A percentile compares a stretch with the other conserved stretches of the same genome.
Evolutionary conservation across 2,888 invertebrate species (phyloP).

Genomic region (Morinoia aosen): DNA sequence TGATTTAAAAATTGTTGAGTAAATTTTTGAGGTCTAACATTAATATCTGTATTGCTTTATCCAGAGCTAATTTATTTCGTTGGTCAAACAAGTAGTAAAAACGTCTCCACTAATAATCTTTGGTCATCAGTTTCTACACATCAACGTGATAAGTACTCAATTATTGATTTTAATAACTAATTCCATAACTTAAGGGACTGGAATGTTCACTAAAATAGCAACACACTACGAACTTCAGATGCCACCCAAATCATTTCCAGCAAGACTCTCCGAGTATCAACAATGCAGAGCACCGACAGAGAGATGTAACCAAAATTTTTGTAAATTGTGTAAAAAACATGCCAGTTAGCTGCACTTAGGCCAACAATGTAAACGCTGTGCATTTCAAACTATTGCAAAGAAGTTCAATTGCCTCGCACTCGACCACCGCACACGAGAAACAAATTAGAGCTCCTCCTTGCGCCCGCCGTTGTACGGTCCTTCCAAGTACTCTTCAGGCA

Average conservation of each 20-base stretch:
- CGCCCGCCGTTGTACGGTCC: conserved; percentile 65
- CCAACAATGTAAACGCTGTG: background rate
- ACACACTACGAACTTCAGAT: background rate
- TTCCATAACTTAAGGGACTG: background rate
- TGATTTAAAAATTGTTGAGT: background rate
- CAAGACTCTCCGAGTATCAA: background rate
- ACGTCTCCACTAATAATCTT: background rate
- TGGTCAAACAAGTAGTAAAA: background rate
- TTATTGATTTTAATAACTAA: background rate
- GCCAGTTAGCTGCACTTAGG: background rate
- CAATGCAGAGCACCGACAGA: background rate
- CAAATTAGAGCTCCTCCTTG: conserved; percentile 49
- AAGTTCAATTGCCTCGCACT: background rate
- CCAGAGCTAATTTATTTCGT: background rate
- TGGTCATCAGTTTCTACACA: background rate
- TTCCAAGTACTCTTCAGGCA: conserved; percentile 67
- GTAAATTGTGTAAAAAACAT: background rate
- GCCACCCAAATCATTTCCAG: background rate
- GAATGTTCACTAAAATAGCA: background rate
- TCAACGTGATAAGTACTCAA: background rate
- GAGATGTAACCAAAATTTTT: background rate
- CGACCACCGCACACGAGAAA: background rate
- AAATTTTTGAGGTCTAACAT: background rate
- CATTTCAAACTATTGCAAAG: background rate
- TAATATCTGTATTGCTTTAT: background rate